Evolutionary conservation across 1,140 invertebrate genomes (phyloP).

Genomic region (Drosophila micromelanica): DNA sequence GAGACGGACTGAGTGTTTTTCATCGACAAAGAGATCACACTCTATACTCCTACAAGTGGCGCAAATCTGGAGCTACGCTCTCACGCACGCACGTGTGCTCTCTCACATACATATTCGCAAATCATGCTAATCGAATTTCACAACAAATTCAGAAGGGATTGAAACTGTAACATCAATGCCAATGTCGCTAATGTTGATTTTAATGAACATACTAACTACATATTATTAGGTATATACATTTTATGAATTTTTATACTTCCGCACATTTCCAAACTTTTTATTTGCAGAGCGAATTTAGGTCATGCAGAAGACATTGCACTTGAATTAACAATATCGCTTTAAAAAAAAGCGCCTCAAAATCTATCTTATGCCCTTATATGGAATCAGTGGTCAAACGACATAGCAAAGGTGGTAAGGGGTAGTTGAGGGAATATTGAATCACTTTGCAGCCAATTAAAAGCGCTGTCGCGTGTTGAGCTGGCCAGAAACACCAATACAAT

Average conservation of each 20-base stretch:
- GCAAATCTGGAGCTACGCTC: neutral
- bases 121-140: slow-evolving; percentile 72
- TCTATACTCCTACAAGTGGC: slow-evolving; percentile 21
- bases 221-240: neutral
- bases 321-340: slow-evolving; percentile 5
- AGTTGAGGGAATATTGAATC: neutral
- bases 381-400: neutral
- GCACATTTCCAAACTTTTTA: neutral
- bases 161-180: slow-evolving; percentile 16
- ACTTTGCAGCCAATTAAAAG: neutral
- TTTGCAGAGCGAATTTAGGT: slow-evolving; percentile 39
- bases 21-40: neutral
- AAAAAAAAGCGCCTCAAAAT: neutral
- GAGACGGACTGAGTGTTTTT: neutral
- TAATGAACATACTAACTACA: neutral
- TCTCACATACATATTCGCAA: slow-evolving; percentile 38
- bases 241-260: neutral
- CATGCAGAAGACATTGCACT: slow-evolving; percentile 42
- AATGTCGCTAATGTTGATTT: neutral
- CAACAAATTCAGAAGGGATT: slow-evolving; percentile 43
- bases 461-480: neutral
- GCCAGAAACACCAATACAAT: neutral
- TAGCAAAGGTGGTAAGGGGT: neutral
- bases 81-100: neutral
- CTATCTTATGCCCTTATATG: slow-evolving; percentile 8